Conservation (phyloP, 2,113 vertebrate genomes). For the Dasyprocta punctata region DNA sequence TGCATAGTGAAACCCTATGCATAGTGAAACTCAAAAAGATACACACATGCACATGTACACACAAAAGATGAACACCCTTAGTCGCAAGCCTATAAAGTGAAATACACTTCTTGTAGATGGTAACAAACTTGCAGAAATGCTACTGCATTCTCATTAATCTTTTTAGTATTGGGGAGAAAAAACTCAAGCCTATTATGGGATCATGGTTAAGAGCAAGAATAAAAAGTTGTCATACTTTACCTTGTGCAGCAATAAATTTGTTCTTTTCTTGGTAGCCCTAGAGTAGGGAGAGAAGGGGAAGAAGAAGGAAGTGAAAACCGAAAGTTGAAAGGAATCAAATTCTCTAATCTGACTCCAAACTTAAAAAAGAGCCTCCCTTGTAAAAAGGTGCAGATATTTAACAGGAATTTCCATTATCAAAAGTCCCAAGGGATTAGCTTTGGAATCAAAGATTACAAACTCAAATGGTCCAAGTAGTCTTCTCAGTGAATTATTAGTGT, state of each 20-base stretch:
- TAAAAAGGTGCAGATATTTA: conserved; percentile 45
- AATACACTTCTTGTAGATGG: conserved; percentile 33
- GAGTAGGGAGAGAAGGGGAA: neutral
- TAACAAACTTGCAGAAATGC: conserved; percentile 47
- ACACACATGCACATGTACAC: neutral
- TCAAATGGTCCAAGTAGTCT: neutral
- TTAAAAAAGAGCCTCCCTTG: conserved; percentile 3
- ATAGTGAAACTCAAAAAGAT: neutral
- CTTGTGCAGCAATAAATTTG: conserved; percentile 99
- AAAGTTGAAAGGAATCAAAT: conserved; percentile 38
- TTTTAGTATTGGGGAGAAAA: conserved; percentile 40
- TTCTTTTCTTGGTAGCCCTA: conserved; percentile 99
- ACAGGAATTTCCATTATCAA: conserved; percentile 7
- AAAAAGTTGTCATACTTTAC: conserved; percentile 83
- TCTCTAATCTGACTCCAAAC: conserved; percentile 24
- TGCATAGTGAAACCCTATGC: neutral
- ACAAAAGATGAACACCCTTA: neutral
- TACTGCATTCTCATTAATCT: conserved; percentile 41
- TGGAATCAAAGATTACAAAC: conserved; percentile 29
- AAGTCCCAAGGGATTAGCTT: conserved; percentile 40
- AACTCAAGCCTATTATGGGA: neutral
- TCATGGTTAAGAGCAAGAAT: conserved; percentile 17
- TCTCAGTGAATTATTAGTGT: conserved; percentile 45
- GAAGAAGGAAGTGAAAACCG: conserved; percentile 64
- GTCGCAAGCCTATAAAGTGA: conserved; percentile 1